phyloP scores from a whole-genome alignment of 2,113 vertebrate genomes.

The Oreochromis niloticus region DNA sequence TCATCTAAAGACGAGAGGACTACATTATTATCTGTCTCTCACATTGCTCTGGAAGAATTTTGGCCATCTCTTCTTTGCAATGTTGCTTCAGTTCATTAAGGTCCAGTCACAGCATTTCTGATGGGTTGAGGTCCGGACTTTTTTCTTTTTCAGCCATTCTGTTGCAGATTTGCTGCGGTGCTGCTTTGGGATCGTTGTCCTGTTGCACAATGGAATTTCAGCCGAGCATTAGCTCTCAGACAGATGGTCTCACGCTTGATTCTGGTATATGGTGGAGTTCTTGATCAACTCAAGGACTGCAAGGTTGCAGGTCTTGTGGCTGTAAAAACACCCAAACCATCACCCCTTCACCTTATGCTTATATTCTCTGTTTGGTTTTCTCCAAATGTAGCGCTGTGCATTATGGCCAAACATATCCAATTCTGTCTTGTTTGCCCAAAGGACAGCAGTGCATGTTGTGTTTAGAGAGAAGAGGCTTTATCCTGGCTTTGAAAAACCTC shows the following conservation, averaged over 20 bases:
- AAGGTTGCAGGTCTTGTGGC: neutral
- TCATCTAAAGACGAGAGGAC: neutral
- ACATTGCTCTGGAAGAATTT: neutral
- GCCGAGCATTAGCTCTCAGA: fast-evolving
- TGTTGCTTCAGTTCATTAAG: neutral
- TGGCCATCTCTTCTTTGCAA: neutral
- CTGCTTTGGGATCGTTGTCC: neutral
- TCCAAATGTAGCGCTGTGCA: neutral
- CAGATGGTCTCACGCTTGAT: neutral
- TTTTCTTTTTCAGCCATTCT: neutral
- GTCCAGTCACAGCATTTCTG: neutral
- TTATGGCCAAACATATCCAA: neutral
- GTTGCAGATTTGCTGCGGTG: neutral
- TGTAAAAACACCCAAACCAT: neutral
- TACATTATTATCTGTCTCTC: neutral
- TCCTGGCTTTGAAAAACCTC: neutral
- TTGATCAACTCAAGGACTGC: neutral
- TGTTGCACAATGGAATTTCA: neutral
- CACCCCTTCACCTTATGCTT: neutral
- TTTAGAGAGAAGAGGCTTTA: too few species aligned
- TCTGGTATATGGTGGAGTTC: neutral
- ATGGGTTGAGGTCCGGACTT: neutral
- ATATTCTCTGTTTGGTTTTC: neutral
- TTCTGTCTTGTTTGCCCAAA: neutral
- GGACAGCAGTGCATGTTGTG: too few species aligned